Base-by-base conservation (phyloP, 2,113 vertebrate genomes). In the Labrus mixtus region DNA sequence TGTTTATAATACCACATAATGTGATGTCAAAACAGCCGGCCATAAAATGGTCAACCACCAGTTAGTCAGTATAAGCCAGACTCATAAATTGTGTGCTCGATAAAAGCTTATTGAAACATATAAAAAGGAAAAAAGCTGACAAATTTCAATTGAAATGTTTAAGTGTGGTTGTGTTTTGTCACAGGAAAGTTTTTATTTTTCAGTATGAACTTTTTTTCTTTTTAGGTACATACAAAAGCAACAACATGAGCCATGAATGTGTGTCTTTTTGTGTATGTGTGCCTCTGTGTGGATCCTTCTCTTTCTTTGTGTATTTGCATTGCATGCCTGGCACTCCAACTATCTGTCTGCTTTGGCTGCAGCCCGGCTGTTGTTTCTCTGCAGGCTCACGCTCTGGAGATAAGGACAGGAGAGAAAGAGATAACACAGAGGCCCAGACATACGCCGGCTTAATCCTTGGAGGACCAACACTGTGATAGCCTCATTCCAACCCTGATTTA, bases 321-420 rank as follows among this genome's bases (percentile, higher is more conserved):
- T 80, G 91, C 89, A 92, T 85, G 92, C 76, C 76, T 90, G 88
- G 90, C 79, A 76, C 90, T 93, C 90, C 73, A 89, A 84, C 85
- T 91, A 89, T 90, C 89, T 84, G 77, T 87, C 76, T 92, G 83
- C 89, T 89, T 87, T 88, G 90, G 83, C 88, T 91, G 83, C 60
- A 68, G 82, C 76, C 54, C 13, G 68, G 43, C 86, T 91, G 88
- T 91, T 92, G 89, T 92, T 92, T 88, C 87, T 91, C 90, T 78
- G 36, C 79, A 68, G 83, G 84, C 90, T 92, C 90, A 90, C 77
- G 87, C 88, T 91, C 87, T 73, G 64, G 73, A 92, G 93, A 94
- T 94, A 94, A 94, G 88, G 75, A 82, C 72, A 53, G 68, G 37
- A 89, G 88, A 83, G 81, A 87, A 80, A 51, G 66, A 91, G 93